phyloP scores from a whole-genome alignment of 2,113 vertebrate genomes.

The Patagioenas fasciata region DNA sequence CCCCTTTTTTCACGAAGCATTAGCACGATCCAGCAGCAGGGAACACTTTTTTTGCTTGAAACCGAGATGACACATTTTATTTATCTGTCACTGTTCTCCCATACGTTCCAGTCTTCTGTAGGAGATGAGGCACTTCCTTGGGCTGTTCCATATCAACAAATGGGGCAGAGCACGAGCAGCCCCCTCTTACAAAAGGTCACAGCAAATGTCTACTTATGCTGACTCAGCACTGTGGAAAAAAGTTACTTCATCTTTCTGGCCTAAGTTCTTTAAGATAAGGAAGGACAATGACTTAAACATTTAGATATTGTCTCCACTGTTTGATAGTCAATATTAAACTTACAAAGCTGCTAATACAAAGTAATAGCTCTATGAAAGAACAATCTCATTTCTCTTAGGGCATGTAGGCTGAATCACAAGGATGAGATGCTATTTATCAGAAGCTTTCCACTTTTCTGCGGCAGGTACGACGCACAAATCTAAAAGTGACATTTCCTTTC shows the following conservation, averaged over 20 bases:
- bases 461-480: rapidly evolving
- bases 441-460: not conserved
- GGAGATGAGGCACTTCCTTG: not conserved
- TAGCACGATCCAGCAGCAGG: not conserved
- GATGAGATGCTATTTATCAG: not conserved
- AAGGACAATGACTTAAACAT: not conserved
- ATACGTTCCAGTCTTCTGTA: rapidly evolving
- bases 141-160: rapidly evolving
- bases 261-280: not conserved
- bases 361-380: not conserved
- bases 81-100: rapidly evolving
- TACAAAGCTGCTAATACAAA: not conserved
- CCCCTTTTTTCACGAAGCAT: not conserved
- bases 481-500: not conserved
- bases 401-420: not conserved
- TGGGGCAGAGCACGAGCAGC: not conserved
- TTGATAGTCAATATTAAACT: rapidly evolving
- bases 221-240: not conserved
- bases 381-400: not conserved
- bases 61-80: not conserved
- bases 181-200: not conserved
- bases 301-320: not conserved
- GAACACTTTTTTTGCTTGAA: not conserved
- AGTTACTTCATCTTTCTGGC: not conserved
- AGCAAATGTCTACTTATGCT: rapidly evolving